Percentiles rank a stretch among this genome's conserved stretches.
Evolutionary conservation across 2,113 vertebrate species (phyloP).

Genomic region (Sinosuthora webbiana): DNA sequence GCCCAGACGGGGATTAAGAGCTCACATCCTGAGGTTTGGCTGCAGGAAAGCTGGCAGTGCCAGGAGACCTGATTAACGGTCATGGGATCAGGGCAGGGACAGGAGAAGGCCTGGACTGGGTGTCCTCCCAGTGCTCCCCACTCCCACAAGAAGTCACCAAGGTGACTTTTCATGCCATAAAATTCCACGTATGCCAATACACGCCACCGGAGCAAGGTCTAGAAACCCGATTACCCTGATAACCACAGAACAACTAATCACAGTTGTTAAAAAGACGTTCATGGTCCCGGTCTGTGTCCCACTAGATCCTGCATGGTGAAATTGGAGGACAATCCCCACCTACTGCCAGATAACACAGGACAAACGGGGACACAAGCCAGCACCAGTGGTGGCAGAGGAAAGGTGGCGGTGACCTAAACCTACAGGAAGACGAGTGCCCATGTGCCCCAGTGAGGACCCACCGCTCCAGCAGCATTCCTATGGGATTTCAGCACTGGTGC

Average conservation of each 20-base stretch:
- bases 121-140: not conserved
- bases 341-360: not conserved
- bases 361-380: accelerated
- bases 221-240: not conserved
- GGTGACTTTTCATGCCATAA: not conserved
- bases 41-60: not conserved
- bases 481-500: not conserved
- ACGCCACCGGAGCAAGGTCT: not conserved
- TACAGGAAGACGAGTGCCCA: accelerated
- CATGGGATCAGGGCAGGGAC: not conserved
- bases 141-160: not conserved
- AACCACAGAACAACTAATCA: not conserved
- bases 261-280: not conserved
- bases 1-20: not conserved
- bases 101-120: not conserved
- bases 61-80: not conserved
- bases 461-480: not conserved
- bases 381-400: accelerated
- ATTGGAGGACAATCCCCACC: not conserved
- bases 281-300: not conserved
- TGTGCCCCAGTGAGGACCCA: not conserved
- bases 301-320: accelerated
- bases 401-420: accelerated
- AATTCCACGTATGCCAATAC: not conserved
- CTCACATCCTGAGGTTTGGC: not conserved